Percentiles rank a stretch among this genome's conserved stretches.
Evolutionary conservation across 2,888 invertebrate genomes (phyloP).

Genomic region (Limenitis arthemis): DNA sequence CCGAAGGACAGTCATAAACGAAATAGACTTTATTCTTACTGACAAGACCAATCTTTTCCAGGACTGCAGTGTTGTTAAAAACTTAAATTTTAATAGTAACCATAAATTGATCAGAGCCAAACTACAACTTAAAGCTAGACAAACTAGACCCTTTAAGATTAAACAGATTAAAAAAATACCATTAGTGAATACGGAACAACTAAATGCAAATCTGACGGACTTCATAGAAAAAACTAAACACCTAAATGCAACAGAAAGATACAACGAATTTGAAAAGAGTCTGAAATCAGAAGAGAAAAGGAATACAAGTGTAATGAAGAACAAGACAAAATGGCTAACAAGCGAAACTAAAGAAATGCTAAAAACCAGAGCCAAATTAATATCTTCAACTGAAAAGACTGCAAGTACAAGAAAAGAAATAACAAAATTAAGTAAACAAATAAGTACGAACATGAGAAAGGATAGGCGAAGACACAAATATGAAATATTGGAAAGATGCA

Average conservation of each 20-base stretch:
- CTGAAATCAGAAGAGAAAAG: background rate
- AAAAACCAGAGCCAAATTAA: constrained; percentile 2
- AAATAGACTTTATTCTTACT: constrained; percentile 19
- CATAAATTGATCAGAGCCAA: constrained; percentile 22
- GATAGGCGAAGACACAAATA: constrained; percentile 4
- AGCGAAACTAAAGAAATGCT: background rate
- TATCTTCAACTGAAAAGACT: constrained; percentile 2
- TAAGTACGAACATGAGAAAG: constrained; percentile 7
- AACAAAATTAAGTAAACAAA: constrained; percentile 12
- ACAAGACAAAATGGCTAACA: background rate
- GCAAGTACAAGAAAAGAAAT: constrained; percentile 8
- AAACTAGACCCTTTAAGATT: no score
- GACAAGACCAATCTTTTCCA: constrained; percentile 10
- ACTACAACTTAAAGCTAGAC: no score
- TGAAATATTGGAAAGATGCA: constrained; percentile 10
- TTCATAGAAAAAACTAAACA: background rate
- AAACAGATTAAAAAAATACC: no score
- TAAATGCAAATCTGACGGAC: background rate
- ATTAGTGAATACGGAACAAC: no score
- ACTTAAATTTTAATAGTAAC: constrained; percentile 23
- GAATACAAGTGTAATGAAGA: background rate
- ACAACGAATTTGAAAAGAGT: background rate
- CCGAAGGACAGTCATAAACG: constrained; percentile 10
- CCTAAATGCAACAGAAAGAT: constrained; percentile 1
- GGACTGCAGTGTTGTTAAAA: constrained; percentile 13